Base-by-base conservation (phyloP, 2,113 vertebrate genomes). In the Baryphthengus martii region DNA sequence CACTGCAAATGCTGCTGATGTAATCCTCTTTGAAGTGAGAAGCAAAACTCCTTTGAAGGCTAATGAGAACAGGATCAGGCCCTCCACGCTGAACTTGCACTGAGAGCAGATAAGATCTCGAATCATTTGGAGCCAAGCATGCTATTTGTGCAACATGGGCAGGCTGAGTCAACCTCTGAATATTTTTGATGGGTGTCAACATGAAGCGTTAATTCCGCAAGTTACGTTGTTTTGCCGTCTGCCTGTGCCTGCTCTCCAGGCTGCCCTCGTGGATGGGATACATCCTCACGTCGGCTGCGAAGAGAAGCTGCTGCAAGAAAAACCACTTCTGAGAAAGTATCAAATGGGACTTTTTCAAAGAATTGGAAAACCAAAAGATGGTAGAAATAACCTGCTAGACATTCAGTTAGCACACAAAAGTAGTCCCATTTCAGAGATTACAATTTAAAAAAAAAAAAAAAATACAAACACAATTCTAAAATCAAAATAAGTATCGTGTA, bases 161-260 rank as follows among this genome's bases (percentile, higher is more conserved):
- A 97, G 91, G 95, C 94, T 87, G 88, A 96, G 79, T 93, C 93
- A 94, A 86, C 89, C 72, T 73, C 83, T 6, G 53, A 95, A 95
- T 92, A 93, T 82, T 95, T 96, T 92, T 81, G 91, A 96, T 90
- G 89, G 85, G 79, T 89, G 95, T 96, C 93, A 90, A 72, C 72
- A 0, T 87, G 85, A 95, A 89, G 75, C 65, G 81, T 90, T 94
- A 94, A 95, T 95, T 95, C 82, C 92, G 74, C 47, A 68, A 88
- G 62, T 88, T 85, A 91, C 31, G 74, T 40, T 94, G 93, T 84
- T 92, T 85, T 88, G 89, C 78, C 85, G 49, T 94, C 88, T 84
- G 95, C 61, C 85, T 86, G 31, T 49, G 88, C 90, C 85, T 89
- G 88, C 72, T 94, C 66, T 81, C 44, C 93, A 73, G 63, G 80